Base-by-base conservation (phyloP, 2,888 invertebrate genomes). In the Agrotis exclamationis region DNA sequence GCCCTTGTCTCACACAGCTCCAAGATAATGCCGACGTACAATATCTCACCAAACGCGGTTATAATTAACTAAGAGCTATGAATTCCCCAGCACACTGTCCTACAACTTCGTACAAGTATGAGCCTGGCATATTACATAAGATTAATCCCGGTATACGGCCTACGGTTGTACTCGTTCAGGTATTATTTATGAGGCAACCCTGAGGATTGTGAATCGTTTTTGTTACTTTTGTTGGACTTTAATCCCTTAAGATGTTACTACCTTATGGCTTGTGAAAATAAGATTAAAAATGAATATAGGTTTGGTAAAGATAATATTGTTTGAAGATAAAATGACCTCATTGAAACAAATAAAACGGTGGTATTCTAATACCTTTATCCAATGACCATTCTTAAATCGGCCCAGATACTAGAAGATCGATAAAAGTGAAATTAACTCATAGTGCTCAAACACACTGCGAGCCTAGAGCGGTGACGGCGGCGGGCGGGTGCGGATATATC, bases 61-160 rank as follows among this genome's bases (percentile, higher is more conserved):
- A 84, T 88, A 89, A 88, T 89, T 89, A 89, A 89, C 85, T 78
- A 79, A 76, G 79, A 85, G 81, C 79, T 82, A 85, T 81, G 87
- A 87, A 90, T 88, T 87, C 81, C 80, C 85, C 73, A 77, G 86
- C 83, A 82, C 77, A 76, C 68, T 77, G 79, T 73, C 79, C 83
- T 80, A 83, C 64, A 76, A 74, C 68, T 79, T 74, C 22, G 59
- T 62, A 70, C 68, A 71, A 71, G 76, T 70, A 72, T 68, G 59
- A 72, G 58, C 56, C 71, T 66, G 79, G 86, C 80, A 82, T 86
- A 82, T 86, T 83, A 85, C 83, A 85, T 86, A 86, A 88, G 86
- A 89, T 90, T 90, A 89, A 89, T 90, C 87, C 81, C 71, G 68
- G 78, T 72, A 74, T 70, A 86, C 79, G 80, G 80, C 77, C 70